Conservation (phyloP, 1,140 invertebrate genomes). For the Pseudachorutes palmiensis region DNA sequence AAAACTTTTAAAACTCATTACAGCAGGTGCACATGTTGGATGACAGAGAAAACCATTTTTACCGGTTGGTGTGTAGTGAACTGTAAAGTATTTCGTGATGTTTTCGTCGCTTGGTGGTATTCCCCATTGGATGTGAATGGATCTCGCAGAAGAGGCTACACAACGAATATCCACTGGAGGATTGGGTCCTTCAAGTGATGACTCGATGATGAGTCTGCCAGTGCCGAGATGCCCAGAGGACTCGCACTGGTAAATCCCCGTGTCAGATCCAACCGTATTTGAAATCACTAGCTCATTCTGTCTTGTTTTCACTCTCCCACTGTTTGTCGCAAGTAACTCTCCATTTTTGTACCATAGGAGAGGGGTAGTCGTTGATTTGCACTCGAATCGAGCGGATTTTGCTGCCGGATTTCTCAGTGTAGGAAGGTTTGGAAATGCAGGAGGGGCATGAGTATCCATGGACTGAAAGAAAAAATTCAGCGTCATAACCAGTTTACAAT, state of each 20-base stretch:
- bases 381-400: conserved; percentile 32
- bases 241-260: conserved; percentile 37
- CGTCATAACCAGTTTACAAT: not conserved
- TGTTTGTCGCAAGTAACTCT: conserved; percentile 30
- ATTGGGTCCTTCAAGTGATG: conserved; percentile 16
- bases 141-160: conserved; percentile 3
- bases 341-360: conserved; percentile 37
- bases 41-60: too few species aligned
- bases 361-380: conserved; percentile 13
- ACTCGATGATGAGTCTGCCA: conserved; percentile 23
- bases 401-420: conserved; percentile 8
- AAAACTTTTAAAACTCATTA: not conserved
- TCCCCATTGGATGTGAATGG: conserved; percentile 28
- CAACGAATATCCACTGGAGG: conserved; percentile 26
- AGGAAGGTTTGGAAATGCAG: conserved; percentile 15
- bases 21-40: too few species aligned
- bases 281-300: conserved; percentile 34
- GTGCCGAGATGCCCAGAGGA: conserved; percentile 25
- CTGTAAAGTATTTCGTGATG: conserved; percentile 18
- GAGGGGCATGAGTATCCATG: not conserved
- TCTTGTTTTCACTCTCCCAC: conserved; percentile 30
- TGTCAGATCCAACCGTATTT: conserved; percentile 33
- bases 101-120: not conserved
- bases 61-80: conserved; percentile 27
- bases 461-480: not conserved